A percentile compares a stretch with the other conserved stretches of the same genome.
Conservation (phyloP, 2,113 vertebrate genomes). For the Plestiodon gilberti region DNA sequence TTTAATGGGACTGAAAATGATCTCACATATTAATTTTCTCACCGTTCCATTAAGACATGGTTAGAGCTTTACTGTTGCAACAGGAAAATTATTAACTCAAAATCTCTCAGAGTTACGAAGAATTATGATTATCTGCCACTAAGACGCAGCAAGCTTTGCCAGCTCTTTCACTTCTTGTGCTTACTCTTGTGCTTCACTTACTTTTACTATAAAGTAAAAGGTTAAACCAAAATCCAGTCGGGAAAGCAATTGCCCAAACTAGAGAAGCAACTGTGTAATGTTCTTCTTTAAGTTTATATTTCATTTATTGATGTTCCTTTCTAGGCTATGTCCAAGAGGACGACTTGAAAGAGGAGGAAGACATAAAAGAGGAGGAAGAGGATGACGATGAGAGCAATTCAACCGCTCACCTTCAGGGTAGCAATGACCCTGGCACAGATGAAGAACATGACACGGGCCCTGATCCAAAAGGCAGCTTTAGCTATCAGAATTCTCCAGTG, state of each 20-base stretch:
- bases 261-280: neutral
- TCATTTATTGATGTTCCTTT: conserved; percentile 69
- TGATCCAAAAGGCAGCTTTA: conserved; percentile 91
- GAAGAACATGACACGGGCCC: conserved; percentile 88
- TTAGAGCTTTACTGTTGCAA: conserved; percentile 59
- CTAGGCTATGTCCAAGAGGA: conserved; percentile 95
- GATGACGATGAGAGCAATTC: conserved; percentile 87
- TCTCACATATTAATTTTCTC: conserved; percentile 55
- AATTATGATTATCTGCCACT: conserved; percentile 63
- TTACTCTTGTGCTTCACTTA: too few relatives aligned
- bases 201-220: conserved; percentile 21
- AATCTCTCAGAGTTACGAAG: conserved; percentile 63
- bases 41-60: conserved; percentile 48
- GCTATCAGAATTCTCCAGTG: conserved; percentile 94
- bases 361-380: conserved; percentile 86
- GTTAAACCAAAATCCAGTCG: neutral
- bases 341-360: conserved; percentile 83
- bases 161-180: conserved; percentile 37
- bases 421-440: conserved; percentile 88
- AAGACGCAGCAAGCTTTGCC: conserved; percentile 28
- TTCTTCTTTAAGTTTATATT: conserved; percentile 21
- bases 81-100: conserved; percentile 64
- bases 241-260: neutral
- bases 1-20: conserved; percentile 62
- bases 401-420: conserved; percentile 85